phyloP scores from a whole-genome alignment of 2,888 invertebrate genomes.

The Zygogramma bicolorata region DNA sequence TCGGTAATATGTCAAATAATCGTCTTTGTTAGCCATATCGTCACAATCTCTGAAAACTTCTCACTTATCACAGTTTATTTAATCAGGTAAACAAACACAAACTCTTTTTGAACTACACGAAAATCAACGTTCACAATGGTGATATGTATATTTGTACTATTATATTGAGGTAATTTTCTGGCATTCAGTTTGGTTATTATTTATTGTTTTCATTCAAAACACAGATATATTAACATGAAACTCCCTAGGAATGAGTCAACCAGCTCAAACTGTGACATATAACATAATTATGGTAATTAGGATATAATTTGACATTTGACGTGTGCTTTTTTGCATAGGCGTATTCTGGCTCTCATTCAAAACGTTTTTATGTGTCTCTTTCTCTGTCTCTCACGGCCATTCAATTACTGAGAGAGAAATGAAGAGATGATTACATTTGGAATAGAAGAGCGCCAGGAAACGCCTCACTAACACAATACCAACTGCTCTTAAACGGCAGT shows the following conservation, averaged over 20 bases:
- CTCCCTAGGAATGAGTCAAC: conserved; percentile 41
- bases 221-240: conserved; percentile 22
- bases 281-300: background rate
- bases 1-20: conserved; percentile 77
- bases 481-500: no score
- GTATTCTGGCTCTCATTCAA: no score
- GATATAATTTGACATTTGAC: conserved; percentile 15
- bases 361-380: no score
- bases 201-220: conserved; percentile 19
- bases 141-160: conserved; percentile 61
- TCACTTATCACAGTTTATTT: conserved; percentile 43
- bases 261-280: conserved; percentile 16
- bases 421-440: no score
- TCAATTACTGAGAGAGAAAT: no score
- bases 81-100: conserved; percentile 30
- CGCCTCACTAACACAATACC: no score
- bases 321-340: background rate
- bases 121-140: conserved; percentile 57
- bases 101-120: conserved; percentile 43
- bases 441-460: no score
- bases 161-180: conserved; percentile 40
- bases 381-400: no score
- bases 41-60: conserved; percentile 7
- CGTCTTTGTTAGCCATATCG: conserved; percentile 71
- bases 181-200: background rate